phyloP scores from a whole-genome alignment of 1,140 invertebrate genomes.

The Brachystomella parvula region DNA sequence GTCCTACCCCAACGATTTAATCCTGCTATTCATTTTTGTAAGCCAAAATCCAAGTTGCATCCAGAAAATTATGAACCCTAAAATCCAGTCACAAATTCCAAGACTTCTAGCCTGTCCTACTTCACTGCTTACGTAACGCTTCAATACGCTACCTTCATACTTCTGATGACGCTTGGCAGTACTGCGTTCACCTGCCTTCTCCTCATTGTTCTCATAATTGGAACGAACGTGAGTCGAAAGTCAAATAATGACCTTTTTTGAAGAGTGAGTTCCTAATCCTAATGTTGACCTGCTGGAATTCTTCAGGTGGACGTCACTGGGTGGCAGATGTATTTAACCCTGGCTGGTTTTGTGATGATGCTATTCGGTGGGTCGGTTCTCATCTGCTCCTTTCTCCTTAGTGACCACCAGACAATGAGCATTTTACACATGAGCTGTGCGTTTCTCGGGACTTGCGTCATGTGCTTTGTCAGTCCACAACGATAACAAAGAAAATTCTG shows the following conservation, averaged over 20 bases:
- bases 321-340: neutral
- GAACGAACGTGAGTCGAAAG: neutral
- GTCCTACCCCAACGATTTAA: neutral
- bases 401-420: neutral
- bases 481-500: no score
- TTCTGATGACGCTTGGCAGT: neutral
- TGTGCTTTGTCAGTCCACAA: neutral
- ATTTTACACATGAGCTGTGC: neutral
- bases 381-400: neutral
- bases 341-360: neutral
- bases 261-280: no score
- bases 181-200: neutral
- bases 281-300: no score
- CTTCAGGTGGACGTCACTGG: neutral
- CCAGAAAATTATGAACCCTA: neutral
- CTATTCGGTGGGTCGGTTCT: neutral
- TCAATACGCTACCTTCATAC: neutral
- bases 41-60: neutral
- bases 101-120: neutral
- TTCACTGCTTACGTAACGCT: neutral
- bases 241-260: neutral
- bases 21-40: neutral
- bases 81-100: no score
- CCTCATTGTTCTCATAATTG: neutral
- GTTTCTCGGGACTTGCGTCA: neutral